Base-by-base conservation (phyloP, 2,113 vertebrate genomes). In the Callithrix jacchus region DNA sequence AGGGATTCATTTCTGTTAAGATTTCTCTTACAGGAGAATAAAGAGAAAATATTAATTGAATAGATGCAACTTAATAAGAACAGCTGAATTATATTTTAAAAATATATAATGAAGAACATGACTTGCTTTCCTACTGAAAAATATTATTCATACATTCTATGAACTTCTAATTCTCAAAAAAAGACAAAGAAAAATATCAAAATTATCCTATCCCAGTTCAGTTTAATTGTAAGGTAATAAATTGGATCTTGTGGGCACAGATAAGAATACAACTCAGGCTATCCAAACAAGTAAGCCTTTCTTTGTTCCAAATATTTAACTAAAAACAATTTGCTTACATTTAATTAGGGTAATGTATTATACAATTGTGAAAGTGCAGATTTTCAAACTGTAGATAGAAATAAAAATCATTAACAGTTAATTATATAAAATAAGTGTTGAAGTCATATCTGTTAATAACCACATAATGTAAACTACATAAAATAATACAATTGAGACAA, bases 11-110 rank as follows among this genome's bases (percentile, higher is more conserved):
- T 97, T 98, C 52, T 82, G 96, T 56, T 40, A 92, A 85, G 25
- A 32, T 97, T 76, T 81, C 14, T 91, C 91, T 89, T 83, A 47
- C 96, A 96, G 74, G 10, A 85, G 87, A 95, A 97, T 45, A 97
- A 95, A 96, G 14, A 82, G 32, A 90, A 97, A 93, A 85, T 97
- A 81, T 73, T 58, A 82, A 79, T 92, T 49, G 83, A 94, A 95
- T 66, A 93, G 1, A 56, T 56, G 37, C 32, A 32, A 81, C 12
- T 91, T 91, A 17, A 73, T 70, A 73, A 73, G 47, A 93, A 25
- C 11, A 86, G 7, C 20, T 83, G 20, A 86, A 32, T 77, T 27
- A 77, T 45, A 64, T 21, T 80, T 77, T 13, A 2, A 70, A 95
- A 47, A 90, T 49, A 52, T 45, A 11, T 42, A 84, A 77, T 49